These are phyloP conservation scores for Pelosia muscerda DNA, from an alignment of 2,888 invertebrate genomes.

Conservation along the genomic window DNA sequence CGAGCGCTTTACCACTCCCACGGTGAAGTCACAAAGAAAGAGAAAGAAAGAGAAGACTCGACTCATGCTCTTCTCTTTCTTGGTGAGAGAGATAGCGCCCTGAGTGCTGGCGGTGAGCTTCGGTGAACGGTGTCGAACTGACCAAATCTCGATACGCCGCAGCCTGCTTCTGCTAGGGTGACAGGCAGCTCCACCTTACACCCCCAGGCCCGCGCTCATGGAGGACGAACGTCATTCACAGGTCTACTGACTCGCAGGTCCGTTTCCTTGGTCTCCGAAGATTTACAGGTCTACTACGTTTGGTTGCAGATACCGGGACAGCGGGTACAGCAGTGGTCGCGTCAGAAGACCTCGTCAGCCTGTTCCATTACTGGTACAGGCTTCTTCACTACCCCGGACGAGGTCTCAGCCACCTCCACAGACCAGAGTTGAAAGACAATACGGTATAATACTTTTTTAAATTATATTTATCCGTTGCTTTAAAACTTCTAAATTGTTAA, in stretches of 20 bases:
- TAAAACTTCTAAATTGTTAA: no score
- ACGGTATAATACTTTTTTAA: conserved; percentile 45
- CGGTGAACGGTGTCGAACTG: neutral
- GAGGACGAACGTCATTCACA: no score
- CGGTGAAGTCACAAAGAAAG: no score
- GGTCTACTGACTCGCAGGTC: no score
- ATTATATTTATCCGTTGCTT: neutral
- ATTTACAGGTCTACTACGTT: neutral
- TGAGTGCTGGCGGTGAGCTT: no score
- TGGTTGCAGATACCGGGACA: conserved; percentile 75
- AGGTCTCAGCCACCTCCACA: conserved; percentile 71
- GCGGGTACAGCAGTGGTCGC: conserved; percentile 76
- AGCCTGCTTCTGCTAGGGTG: no score
- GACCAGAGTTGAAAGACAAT: conserved; percentile 33
- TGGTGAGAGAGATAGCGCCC: no score
- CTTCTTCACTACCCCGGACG: conserved; percentile 54
- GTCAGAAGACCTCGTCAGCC: conserved; percentile 56
- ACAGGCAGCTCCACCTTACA: no score
- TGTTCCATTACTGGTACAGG: conserved; percentile 35
- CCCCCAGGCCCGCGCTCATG: no score
- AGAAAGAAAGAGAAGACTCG: no score
- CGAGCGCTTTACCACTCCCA: no score
- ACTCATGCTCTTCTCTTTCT: no score
- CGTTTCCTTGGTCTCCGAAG: neutral
- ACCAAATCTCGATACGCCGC: neutral